A percentile compares a stretch with the other conserved stretches of the same genome.
phyloP scores from a whole-genome alignment of 2,113 vertebrate genomes.

The Albula goreensis region DNA sequence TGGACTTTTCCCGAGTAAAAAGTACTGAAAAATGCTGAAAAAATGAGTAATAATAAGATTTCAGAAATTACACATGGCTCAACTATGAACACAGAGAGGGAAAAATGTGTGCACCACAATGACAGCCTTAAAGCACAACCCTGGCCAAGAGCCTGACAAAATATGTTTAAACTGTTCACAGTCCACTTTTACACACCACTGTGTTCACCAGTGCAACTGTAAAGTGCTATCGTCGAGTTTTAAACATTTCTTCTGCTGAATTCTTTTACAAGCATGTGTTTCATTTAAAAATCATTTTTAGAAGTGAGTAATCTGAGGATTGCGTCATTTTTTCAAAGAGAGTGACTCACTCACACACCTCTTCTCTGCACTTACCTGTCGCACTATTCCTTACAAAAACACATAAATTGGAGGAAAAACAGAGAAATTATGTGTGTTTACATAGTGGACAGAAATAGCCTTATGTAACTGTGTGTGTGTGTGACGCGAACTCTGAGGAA shows the following conservation, averaged over 20 bases:
- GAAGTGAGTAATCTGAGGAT: not conserved
- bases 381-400: not conserved
- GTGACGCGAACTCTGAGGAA: slow-evolving; percentile 45
- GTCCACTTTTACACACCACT: not conserved
- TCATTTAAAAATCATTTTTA: not conserved
- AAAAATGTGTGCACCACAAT: not conserved
- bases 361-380: not conserved
- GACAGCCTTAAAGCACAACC: not conserved
- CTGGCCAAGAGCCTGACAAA: not conserved
- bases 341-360: not conserved
- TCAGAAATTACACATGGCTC: too few species aligned
- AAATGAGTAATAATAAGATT: too few species aligned
- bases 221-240: not conserved
- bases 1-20: too few species aligned
- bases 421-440: not conserved
- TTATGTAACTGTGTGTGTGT: slow-evolving; percentile 50
- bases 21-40: too few species aligned
- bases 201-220: not conserved
- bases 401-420: not conserved
- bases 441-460: not conserved
- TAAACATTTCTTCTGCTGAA: not conserved
- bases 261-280: not conserved
- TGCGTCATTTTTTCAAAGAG: not conserved
- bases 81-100: not conserved
- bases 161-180: not conserved